These are phyloP conservation scores for Agonopterix alstromeriana DNA, from an alignment of 2,888 invertebrate genomes.

Conservation along the genomic window DNA sequence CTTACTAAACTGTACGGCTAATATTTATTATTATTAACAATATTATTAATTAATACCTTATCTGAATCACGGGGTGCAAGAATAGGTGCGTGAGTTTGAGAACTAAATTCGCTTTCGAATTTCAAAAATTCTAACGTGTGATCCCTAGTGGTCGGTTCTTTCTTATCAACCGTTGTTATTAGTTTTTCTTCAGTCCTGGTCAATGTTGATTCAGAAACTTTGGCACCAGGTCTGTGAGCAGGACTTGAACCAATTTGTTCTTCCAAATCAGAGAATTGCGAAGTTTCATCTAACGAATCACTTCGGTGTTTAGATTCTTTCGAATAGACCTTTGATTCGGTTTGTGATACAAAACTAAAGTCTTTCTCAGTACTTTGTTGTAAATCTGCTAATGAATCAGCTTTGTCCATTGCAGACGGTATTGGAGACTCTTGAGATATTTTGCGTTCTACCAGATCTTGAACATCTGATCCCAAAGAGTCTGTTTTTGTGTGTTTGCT, in stretches of 20 bases:
- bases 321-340: slow-evolving; percentile 69
- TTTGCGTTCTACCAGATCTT: slow-evolving; percentile 44
- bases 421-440: slow-evolving; percentile 59
- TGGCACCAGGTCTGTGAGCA: slow-evolving; percentile 44
- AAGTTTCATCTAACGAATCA: slow-evolving; percentile 68
- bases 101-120: slow-evolving; percentile 56
- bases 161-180: slow-evolving; percentile 18
- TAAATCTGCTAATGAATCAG: slow-evolving; percentile 64
- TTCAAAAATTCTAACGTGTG: slow-evolving; percentile 55
- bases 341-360: slow-evolving; percentile 66
- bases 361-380: slow-evolving; percentile 69
- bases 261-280: slow-evolving; percentile 70
- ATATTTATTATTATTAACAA: neutral
- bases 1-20: too few relatives aligned
- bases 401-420: slow-evolving; percentile 56
- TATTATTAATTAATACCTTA: slow-evolving; percentile 33
- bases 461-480: slow-evolving; percentile 59
- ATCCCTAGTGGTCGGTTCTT: slow-evolving; percentile 23
- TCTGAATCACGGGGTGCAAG: slow-evolving; percentile 32
- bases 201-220: slow-evolving; percentile 22
- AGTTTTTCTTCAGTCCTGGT: slow-evolving; percentile 30
- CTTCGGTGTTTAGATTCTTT: slow-evolving; percentile 67
- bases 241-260: slow-evolving; percentile 66
- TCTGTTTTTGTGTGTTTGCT: slow-evolving; percentile 66
- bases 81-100: slow-evolving; percentile 33